Evolutionary conservation across 35 echinoderm and acorn worm genomes (phyloP).

Genomic region (Apostichopus japonicus): DNA sequence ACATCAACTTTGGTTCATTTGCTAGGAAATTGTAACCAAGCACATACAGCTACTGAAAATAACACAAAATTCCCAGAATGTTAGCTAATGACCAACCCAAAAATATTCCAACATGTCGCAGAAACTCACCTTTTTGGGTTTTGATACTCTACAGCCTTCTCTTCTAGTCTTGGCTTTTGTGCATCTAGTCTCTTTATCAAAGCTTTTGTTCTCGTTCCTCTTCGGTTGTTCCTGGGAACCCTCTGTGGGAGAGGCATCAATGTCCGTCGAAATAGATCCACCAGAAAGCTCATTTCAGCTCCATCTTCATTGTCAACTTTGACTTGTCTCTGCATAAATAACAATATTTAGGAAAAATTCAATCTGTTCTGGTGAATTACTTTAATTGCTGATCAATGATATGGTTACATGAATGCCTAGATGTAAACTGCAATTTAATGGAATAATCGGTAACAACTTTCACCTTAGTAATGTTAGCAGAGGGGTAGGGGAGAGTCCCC

Average conservation of each 20-base stretch:
- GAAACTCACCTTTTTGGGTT: constrained; percentile 28
- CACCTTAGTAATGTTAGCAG: too few species aligned
- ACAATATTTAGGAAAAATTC: background rate
- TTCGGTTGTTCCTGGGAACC: constrained; percentile 55
- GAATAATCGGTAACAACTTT: too few species aligned
- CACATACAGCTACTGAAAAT: too few species aligned
- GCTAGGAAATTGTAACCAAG: too few species aligned
- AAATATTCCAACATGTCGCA: too few species aligned
- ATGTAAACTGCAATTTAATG: too few species aligned
- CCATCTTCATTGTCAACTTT: constrained; percentile 43
- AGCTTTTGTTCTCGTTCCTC: constrained; percentile 55
- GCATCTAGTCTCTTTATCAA: constrained; percentile 65
- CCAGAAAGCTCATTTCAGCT: constrained; percentile 39
- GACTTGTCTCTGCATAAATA: constrained; percentile 63
- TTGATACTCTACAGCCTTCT: constrained; percentile 21
- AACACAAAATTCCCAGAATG: too few species aligned
- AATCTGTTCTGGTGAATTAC: background rate
- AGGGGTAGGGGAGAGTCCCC: too few species aligned
- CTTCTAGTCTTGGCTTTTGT: constrained; percentile 12
- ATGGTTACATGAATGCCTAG: too few species aligned
- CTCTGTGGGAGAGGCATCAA: constrained; percentile 71
- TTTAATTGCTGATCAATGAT: too few species aligned
- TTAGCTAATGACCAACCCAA: too few species aligned
- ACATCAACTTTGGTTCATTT: too few species aligned
- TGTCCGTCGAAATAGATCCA: constrained; percentile 67